Evolutionary conservation across 2,888 invertebrate species (phyloP).

Genomic region (Lepas anatifera): DNA sequence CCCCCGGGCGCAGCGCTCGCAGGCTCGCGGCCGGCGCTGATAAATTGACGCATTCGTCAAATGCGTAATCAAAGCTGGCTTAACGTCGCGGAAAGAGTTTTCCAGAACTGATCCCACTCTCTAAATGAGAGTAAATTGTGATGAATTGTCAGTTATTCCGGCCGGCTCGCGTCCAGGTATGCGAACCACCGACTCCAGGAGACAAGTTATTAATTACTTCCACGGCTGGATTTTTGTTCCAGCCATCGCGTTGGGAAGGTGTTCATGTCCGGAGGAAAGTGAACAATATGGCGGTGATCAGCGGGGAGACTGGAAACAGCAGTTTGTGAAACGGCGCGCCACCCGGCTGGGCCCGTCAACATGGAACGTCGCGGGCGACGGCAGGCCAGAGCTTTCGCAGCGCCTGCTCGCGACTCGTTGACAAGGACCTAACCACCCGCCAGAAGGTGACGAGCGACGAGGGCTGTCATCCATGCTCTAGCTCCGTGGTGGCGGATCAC

Average conservation of each 20-base stretch:
- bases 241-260: neutral
- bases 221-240: neutral
- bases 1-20: neutral
- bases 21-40: neutral
- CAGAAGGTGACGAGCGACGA: too few species aligned
- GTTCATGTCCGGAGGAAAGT: neutral
- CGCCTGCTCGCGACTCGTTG: too few species aligned
- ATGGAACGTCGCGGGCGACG: too few species aligned
- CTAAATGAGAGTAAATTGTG: constrained; percentile 7
- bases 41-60: neutral
- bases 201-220: neutral
- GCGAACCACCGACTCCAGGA: too few species aligned
- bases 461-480: too few species aligned
- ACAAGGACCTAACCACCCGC: too few species aligned
- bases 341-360: too few species aligned
- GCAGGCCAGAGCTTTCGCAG: too few species aligned
- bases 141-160: constrained; percentile 1
- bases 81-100: neutral
- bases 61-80: neutral
- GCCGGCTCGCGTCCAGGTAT: neutral
- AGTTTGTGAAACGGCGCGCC: too few species aligned
- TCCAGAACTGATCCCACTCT: neutral
- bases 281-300: neutral
- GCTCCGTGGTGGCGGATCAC: too few species aligned
- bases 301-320: neutral